These are phyloP conservation scores for Tragopan temminckii DNA, from an alignment of 2,797 vertebrate species.

Conservation along the genomic window DNA sequence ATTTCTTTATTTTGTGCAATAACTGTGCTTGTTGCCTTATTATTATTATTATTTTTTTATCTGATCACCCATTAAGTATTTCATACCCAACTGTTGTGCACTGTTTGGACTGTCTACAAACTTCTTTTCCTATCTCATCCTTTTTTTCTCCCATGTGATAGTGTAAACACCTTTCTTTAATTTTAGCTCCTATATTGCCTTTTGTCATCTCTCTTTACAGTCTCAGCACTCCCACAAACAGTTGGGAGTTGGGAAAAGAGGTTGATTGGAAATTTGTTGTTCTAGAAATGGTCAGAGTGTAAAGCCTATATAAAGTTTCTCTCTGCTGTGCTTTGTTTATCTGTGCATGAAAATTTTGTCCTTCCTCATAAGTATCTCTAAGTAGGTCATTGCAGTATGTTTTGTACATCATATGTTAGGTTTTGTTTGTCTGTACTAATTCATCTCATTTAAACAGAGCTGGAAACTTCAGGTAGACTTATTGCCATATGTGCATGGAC, in stretches of 20 bases:
- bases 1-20: background rate
- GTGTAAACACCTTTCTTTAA: background rate
- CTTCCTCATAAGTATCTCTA: background rate
- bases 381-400: rapidly evolving
- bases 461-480: background rate
- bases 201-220: background rate
- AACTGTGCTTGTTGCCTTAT: background rate
- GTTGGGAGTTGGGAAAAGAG: background rate
- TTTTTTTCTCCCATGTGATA: background rate
- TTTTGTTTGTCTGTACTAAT: background rate
- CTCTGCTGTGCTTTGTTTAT: background rate
- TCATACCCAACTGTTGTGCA: rapidly evolving
- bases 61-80: background rate
- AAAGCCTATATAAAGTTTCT: background rate
- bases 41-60: background rate
- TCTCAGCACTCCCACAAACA: background rate
- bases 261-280: background rate
- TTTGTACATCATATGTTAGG: background rate
- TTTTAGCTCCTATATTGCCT: background rate
- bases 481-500: background rate
- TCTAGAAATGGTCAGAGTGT: background rate
- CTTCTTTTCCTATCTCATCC: background rate
- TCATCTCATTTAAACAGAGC: background rate
- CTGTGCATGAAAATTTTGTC: background rate
- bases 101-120: background rate